phyloP scores from a whole-genome alignment of 2,888 invertebrate species.

The Choreutis nemorana region DNA sequence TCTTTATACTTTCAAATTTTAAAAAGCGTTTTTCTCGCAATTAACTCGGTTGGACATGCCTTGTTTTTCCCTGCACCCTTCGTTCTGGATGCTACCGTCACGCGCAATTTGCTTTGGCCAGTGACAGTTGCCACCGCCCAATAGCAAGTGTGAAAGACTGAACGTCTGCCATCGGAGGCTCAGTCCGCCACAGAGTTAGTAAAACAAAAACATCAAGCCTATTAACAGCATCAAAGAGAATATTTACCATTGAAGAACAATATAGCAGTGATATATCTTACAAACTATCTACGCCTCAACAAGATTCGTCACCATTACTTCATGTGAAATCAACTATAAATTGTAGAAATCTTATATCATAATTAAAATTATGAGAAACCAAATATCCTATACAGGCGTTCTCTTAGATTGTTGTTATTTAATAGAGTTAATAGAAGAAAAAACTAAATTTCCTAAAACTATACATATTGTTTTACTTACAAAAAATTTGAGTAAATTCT shows the following conservation, averaged over 20 bases:
- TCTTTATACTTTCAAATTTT: no score
- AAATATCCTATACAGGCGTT: constrained; percentile 6
- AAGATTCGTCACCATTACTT: constrained; percentile 7
- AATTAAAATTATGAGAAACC: constrained; percentile 4
- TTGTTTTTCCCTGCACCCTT: no score
- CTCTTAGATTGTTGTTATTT: constrained; percentile 6
- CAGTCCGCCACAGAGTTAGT: no score
- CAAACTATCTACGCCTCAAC: constrained; percentile 7
- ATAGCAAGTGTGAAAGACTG: no score
- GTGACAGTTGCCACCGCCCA: no score
- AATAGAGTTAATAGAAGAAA: constrained; percentile 2
- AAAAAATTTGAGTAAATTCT: constrained; percentile 5
- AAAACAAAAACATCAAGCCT: constrained; percentile 1
- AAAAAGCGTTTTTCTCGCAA: no score
- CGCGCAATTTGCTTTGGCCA: no score
- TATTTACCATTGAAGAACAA: constrained; percentile 1
- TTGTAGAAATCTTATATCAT: constrained; percentile 7
- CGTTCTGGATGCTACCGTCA: no score
- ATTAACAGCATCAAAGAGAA: constrained; percentile 4
- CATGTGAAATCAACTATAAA: constrained; percentile 7
- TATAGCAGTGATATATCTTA: constrained; percentile 10
- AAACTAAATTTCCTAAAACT: background rate
- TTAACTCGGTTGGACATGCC: no score
- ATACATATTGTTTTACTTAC: constrained; percentile 5
- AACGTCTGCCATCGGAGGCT: no score